These are phyloP conservation scores for Drosophila tropicalis DNA, from an alignment of 1,140 invertebrate species.

Conservation along the genomic window DNA sequence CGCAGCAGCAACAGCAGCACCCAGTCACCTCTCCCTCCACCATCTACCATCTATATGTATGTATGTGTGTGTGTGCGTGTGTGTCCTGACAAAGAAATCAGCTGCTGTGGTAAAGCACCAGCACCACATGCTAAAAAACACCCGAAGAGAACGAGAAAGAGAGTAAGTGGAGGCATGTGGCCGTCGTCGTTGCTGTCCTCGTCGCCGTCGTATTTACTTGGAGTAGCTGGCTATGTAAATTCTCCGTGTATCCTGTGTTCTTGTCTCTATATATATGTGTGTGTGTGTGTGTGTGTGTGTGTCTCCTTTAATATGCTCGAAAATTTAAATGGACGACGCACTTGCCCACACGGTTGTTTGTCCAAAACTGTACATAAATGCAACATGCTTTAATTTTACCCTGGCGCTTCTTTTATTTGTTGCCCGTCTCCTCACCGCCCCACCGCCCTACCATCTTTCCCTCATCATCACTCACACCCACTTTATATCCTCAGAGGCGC, in stretches of 20 bases:
- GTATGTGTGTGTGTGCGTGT: constrained; percentile 20
- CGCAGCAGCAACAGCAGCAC: constrained; percentile 58
- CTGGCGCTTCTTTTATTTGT: constrained; percentile 35
- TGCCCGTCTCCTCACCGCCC: constrained; percentile 14
- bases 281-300: constrained; percentile 16
- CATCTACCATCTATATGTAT: not conserved
- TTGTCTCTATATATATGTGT: constrained; percentile 28
- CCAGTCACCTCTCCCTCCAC: constrained; percentile 16
- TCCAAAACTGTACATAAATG: constrained; percentile 25
- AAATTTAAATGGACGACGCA: constrained; percentile 69
- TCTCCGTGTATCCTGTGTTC: not conserved
- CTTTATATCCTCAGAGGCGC: constrained; percentile 18
- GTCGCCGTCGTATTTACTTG: constrained; percentile 66
- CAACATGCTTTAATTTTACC: constrained; percentile 57
- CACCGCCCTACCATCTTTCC: constrained; percentile 16
- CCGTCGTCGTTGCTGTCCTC: constrained; percentile 28
- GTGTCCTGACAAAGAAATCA: constrained; percentile 70
- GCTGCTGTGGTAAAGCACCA: constrained; percentile 58
- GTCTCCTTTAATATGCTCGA: constrained; percentile 59
- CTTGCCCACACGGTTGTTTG: constrained; percentile 9
- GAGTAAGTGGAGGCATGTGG: constrained; percentile 55
- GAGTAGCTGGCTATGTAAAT: constrained; percentile 37
- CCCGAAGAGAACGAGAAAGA: constrained; percentile 11
- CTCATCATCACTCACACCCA: not conserved
- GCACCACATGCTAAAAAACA: constrained; percentile 68